Evolutionary conservation across 2,113 vertebrate genomes (phyloP), one percentile per base, ranked within the genome.

Genomic region (Conger conger): DNA sequence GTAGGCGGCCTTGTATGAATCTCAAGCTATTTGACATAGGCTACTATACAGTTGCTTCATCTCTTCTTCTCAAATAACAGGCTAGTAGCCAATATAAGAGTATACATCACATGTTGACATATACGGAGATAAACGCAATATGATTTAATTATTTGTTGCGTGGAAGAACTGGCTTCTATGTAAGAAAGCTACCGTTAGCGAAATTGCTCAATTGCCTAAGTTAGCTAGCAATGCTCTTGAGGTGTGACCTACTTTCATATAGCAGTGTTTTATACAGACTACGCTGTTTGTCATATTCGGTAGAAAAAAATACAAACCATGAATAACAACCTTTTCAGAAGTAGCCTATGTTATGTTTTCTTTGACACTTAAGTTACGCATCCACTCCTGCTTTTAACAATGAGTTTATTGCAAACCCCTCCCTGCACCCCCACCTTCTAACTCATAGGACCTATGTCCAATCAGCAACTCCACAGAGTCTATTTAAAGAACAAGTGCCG

Each of bases 401-500:
- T 84, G 83, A 84, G 37, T 63, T 60, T 63, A 60, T 53, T 77
- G 33, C 84, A 83, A 89, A 91, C 80, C 79, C 73, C 83, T 78
- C 23, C 57, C 78, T 36, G 45, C 45, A 36, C 17, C 68, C 68
- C 53, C 36, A 79, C 38, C 77, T 30, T 53, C 37, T 79, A 80
- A 77, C 50, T 80, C 83, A 77, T 37, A 33, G 30, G 82, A 84
- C 40, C 76, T 42, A 78, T 82, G 82, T 82, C 86, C 88, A 85
- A 89, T 87, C 88, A 79, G 79, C 68, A 85, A 83, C 82, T 68
- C 91, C 89, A 92, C 91, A 91, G 89, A 90, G 94, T 94, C 95
- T 93, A 95, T 96, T 96, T 96, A 96, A 96, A 95, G 94, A 95
- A 92, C 86, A 90, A 93, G 94, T 90, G 53, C 95, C 94, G 91